Conservation (phyloP, 2,797 vertebrate species). For the Fistularia tabacaria region DNA sequence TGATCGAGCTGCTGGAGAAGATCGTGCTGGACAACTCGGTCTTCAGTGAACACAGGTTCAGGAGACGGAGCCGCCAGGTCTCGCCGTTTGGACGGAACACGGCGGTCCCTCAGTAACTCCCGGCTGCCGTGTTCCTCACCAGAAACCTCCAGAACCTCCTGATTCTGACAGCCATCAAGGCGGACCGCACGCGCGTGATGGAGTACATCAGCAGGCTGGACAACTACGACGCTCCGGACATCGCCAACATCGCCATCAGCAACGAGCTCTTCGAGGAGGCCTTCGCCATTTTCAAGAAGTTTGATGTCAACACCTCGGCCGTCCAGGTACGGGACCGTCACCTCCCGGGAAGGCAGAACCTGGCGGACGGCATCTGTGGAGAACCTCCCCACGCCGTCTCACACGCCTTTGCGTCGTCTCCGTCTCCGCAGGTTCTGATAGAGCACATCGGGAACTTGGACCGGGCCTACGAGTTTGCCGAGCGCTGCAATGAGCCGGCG, state of each 20-base stretch:
- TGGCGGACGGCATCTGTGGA: no score
- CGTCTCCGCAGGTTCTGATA: slow-evolving; percentile 79
- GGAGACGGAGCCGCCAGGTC: no score
- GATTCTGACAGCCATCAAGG: slow-evolving; percentile 91
- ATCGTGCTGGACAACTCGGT: slow-evolving; percentile 89
- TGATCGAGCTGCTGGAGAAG: slow-evolving; percentile 86
- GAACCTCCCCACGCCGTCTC: no score
- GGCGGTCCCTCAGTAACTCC: not conserved
- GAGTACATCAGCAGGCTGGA: slow-evolving; percentile 89
- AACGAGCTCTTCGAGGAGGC: slow-evolving; percentile 90
- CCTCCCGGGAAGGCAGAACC: no score
- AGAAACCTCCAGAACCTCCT: slow-evolving; percentile 93
- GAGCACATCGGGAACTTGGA: slow-evolving; percentile 94
- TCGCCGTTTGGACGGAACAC: not conserved
- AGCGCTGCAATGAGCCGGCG: slow-evolving; percentile 85
- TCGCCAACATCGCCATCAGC: slow-evolving; percentile 89
- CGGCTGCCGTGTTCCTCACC: slow-evolving; percentile 2
- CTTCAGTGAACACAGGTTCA: slow-evolving; percentile 87
- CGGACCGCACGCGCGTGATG: slow-evolving; percentile 88
- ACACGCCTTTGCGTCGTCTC: not conserved
- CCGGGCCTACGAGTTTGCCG: slow-evolving; percentile 94
- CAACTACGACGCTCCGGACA: slow-evolving; percentile 89
- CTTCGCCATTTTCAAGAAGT: slow-evolving; percentile 90
- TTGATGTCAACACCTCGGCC: slow-evolving; percentile 88
- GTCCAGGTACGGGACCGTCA: slow-evolving; percentile 86